Conservation (phyloP, 2,113 vertebrate species). For the Rissa tridactyla region DNA sequence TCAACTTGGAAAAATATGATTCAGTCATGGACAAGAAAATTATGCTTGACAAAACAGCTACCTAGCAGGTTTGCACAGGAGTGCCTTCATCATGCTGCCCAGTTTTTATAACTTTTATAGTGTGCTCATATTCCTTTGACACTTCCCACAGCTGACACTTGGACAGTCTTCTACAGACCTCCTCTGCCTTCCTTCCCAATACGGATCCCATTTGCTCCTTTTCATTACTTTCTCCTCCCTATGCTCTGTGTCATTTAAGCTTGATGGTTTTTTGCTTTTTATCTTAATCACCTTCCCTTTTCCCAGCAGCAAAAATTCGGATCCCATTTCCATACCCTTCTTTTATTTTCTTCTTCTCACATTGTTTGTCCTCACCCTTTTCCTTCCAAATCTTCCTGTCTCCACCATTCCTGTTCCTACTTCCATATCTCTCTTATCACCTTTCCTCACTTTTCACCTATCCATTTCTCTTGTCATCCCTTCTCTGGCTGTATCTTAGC, state of each 20-base stretch:
- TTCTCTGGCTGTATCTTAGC: background rate
- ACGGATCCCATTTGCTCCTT: background rate
- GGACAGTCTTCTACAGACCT: background rate
- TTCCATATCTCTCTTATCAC: background rate
- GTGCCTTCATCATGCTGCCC: background rate
- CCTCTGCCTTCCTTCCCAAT: background rate
- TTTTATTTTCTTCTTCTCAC: background rate
- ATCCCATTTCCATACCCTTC: background rate
- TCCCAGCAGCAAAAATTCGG: background rate
- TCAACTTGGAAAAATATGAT: constrained; percentile 27
- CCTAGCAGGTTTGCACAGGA: constrained; percentile 22
- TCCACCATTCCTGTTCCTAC: background rate
- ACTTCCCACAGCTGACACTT: background rate
- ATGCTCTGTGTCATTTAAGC: background rate
- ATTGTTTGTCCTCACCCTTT: background rate
- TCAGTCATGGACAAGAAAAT: background rate
- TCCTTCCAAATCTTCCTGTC: background rate
- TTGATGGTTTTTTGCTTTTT: background rate
- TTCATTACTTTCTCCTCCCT: background rate
- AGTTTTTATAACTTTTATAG: background rate
- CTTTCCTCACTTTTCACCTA: background rate
- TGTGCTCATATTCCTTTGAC: background rate
- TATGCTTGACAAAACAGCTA: background rate
- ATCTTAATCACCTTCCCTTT: background rate
- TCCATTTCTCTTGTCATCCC: background rate